Base-by-base conservation (phyloP, 2,797 vertebrate species). In the Betta splendens region DNA sequence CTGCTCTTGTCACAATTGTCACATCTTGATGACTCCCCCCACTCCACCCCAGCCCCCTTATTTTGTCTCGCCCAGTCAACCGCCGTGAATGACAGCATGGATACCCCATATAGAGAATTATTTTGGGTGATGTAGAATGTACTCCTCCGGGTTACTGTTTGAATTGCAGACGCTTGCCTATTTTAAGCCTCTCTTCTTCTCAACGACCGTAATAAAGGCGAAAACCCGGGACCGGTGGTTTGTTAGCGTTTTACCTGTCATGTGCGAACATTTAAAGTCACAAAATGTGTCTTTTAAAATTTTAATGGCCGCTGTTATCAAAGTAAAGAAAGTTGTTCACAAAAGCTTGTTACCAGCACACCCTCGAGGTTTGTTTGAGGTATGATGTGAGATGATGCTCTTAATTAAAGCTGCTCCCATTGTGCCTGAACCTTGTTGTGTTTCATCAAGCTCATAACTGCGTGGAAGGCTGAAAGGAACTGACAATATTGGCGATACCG, bases 1-100 rank as follows among this genome's bases (percentile, higher is more conserved):
- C 92, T 92, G 93, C 94, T 98, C 92, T 92, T 97, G 94, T 97
- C 94, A 95, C 95, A 98, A 95, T 96, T 97, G 95, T 96, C 95
- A 96, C 94, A 95, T 95, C 93, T 94, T 97, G 95, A 96, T 94
- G 95, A 91, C 94, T 72, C 78, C 76, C 85, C 79, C 80, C 78
- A 49, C 83, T 78, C 81, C 56, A 60, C 69, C 75, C 70, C 72
- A 60, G 76, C 79, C 80, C 79, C 85, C 79, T 86, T 77, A 84
- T 83, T 84, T 85, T 84, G 77, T 81, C 72, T 79, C 83, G 47
- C 75, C 81, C 84, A 92, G 91, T 91, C 84, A 87, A 80, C 85
- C 82, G 80, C 80, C 38, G 36, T 85, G 85, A 91, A 86, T 91
- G 90, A 90, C 91, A 90, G 89, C 84, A 77, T 75, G 75, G 83